A percentile compares a stretch with the other conserved stretches of the same genome.
Evolutionary conservation across 2,888 invertebrate genomes (phyloP).

Genomic region (Cryptus armator): DNA sequence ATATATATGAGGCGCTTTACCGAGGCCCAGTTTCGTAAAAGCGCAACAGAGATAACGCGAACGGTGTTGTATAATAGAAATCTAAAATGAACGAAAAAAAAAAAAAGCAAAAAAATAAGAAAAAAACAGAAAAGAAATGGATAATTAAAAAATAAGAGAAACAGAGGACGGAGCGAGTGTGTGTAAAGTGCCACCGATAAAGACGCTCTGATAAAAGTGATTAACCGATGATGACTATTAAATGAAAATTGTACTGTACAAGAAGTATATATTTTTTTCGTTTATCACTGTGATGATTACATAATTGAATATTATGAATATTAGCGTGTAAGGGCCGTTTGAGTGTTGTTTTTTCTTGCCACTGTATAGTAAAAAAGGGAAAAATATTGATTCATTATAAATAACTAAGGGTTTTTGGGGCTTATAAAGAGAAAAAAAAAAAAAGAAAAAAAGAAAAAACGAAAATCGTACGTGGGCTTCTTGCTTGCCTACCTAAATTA

Average conservation of each 20-base stretch:
- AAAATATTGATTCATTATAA: conserved; percentile 72
- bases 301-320: conserved; percentile 80
- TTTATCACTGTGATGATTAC: conserved; percentile 84
- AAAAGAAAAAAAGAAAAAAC: conserved; percentile 61
- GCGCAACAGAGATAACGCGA: conserved; percentile 30
- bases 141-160: conserved; percentile 42
- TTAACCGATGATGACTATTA: conserved; percentile 66
- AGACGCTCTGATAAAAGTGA: conserved; percentile 72
- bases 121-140: conserved; percentile 1
- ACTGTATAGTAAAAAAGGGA: conserved; percentile 74
- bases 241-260: conserved; percentile 77
- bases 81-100: conserved; percentile 15
- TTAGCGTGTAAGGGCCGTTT: conserved; percentile 80
- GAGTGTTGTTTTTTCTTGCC: conserved; percentile 82
- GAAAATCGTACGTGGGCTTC: conserved; percentile 74
- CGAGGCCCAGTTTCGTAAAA: conserved; percentile 47
- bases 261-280: conserved; percentile 79
- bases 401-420: conserved; percentile 74
- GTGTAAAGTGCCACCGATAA: conserved; percentile 75
- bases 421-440: conserved; percentile 71
- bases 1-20: conserved; percentile 39
- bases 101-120: conserved; percentile 21
- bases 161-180: conserved; percentile 61
- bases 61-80: conserved; percentile 44
- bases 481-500: conserved; percentile 78